These are phyloP conservation scores for Microctenopoma lineatum DNA, from an alignment of 2,797 vertebrate species.

Conservation along the genomic window DNA sequence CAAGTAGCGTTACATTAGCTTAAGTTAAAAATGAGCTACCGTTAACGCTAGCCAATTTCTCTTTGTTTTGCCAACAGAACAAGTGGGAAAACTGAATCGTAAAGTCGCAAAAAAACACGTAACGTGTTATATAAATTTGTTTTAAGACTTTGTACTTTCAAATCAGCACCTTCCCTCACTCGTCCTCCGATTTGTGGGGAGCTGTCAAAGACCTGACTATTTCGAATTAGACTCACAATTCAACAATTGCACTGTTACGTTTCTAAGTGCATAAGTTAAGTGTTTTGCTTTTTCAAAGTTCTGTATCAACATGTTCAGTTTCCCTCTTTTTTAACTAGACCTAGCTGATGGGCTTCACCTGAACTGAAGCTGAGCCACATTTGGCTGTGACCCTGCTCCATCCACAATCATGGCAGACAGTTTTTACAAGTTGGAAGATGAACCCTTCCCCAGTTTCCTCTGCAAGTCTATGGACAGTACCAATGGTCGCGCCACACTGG, in stretches of 20 bases:
- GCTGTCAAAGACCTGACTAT: not conserved
- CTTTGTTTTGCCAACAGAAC: not conserved
- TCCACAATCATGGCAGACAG: constrained; percentile 84
- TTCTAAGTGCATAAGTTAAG: not conserved
- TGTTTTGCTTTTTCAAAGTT: not conserved
- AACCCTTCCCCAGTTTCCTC: constrained; percentile 91
- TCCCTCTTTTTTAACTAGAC: not conserved
- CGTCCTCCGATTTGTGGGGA: not conserved
- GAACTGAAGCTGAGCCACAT: constrained; percentile 43
- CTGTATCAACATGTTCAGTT: not conserved
- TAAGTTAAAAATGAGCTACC: constrained; percentile 29
- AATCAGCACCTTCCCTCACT: not conserved
- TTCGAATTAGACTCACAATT: not conserved
- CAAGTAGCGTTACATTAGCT: constrained; percentile 41
- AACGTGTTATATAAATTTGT: not conserved
- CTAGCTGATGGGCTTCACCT: constrained; percentile 58
- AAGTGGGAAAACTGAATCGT: not conserved
- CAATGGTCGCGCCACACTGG: constrained; percentile 81
- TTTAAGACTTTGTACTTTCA: not conserved
- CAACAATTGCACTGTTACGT: not conserved
- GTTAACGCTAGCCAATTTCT: not conserved
- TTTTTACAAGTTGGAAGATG: constrained; percentile 89
- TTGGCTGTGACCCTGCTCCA: constrained; percentile 29
- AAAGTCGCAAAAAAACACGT: not conserved
- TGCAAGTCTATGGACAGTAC: constrained; percentile 82